Base-by-base conservation (phyloP, 2,888 invertebrate species). In the Phragmatobia fuliginosa region DNA sequence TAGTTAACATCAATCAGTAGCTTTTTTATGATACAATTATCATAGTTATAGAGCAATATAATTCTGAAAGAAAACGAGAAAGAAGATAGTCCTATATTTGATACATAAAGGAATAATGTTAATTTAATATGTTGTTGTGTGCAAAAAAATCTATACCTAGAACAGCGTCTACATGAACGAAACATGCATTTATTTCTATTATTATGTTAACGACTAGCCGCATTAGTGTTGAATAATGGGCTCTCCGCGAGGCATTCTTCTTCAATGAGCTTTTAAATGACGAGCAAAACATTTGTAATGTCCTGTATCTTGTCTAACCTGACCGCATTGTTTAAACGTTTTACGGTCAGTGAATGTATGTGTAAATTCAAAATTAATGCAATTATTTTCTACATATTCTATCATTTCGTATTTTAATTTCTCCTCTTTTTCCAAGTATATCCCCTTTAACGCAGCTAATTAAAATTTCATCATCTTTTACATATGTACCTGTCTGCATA, bases 171-270 rank as follows among this genome's bases (percentile, higher is more conserved):
- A 45, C 45, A 45, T 21, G 45, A 45, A 80, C 70, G 78, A 60
- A 75, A 65, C 66, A 71, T 64, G 76, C 77, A 76, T 80, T 77
- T 80, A 82, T 78, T 81, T 80, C 77, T 78, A 80, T 81, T 77
- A 80, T 83, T 74, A 75, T 69, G 66, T 74, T 78, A 83, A 80
- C 76, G 76, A 80, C 82, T 78, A 66, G 70, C 77, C 79, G 80
- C 86, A 85, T 89, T 87, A 85, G 82, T 80, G 81, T 82, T 85
- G 85, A 85, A 85, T 88, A 85, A 88, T 87, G 83, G 82, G 76
- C 73, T 82, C 78, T 83, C 81, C 77, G 75, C 76, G 64, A 80
- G 78, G 81, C 79, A 79, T 76, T 79, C 75, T 77, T 78, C 71
- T 74, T 80, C 76, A 80, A 83, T 81, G 81, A 81, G 79, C 74